Evolutionary conservation across 2,113 vertebrate species (phyloP), one percentile per base, ranked within the genome.

Genomic region (Neodon shergylaensis): DNA sequence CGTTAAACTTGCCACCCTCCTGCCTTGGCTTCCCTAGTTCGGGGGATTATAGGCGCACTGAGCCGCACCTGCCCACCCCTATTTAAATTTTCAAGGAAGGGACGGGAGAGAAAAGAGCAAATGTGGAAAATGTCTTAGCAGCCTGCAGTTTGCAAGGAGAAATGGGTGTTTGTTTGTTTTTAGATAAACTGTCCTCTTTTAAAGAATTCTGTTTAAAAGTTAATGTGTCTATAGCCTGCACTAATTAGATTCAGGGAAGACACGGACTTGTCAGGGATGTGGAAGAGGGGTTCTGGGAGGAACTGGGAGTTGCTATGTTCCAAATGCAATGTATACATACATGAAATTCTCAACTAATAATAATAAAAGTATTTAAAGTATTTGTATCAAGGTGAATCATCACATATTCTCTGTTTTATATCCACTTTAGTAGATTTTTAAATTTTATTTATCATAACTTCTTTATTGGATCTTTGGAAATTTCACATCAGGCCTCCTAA

Each of bases 121-220:
- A 86, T 58, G 28, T 44, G 44, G 85, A 88, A 44, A 63, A 1
- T 49, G 54, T 44, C 17, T 72, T 49, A 22, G 36, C 81, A 52
- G 77, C 22, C 5, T 76, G 9, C 28, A 52, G 16, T 82, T 73
- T 88, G 24, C 44, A 54, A 91, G 58, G 47, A 97, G 49, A 91
- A 94, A 70, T 26, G 1, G 0, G 13, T 88, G 66, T 47, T 93
- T 86, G 13, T 92, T 88, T 72, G 8, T 42, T 81, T 90, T 95
- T 94, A 89, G 79, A 77, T 88, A 44, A 21, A 54, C 31, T 58
- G 17, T 90, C 54, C 70, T 96, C 85, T 94, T 87, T n/a, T 89
- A n/a, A 97, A 94, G 54, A 81, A 93, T 26, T 92, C 85, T 21
- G 77, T 88, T 42, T 3, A 74, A 83, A 93, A 91, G 33, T 82